A percentile compares a stretch with the other conserved stretches of the same genome.
phyloP scores from a whole-genome alignment of 2,888 invertebrate genomes.

The Eupithecia subfuscata region DNA sequence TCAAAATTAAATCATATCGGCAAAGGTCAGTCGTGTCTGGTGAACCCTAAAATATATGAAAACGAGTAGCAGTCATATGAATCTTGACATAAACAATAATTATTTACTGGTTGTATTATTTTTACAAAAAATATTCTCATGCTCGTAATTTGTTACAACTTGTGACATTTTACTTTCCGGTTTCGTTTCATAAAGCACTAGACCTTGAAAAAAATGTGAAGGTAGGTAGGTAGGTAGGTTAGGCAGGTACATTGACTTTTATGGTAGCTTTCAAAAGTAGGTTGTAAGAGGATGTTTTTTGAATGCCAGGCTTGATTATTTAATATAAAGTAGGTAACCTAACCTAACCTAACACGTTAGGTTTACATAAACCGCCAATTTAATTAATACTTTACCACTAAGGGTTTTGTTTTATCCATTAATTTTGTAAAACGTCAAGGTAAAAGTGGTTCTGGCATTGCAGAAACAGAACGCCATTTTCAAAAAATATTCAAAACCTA shows the following conservation, averaged over 20 bases:
- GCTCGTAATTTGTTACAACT: conserved; percentile 22
- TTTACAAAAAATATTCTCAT: not conserved
- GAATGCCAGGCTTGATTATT: conserved; percentile 1
- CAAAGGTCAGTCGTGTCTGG: conserved; percentile 9
- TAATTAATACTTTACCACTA: not conserved
- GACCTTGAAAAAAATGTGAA: conserved; percentile 28
- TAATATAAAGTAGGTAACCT: not conserved
- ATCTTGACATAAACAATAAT: not conserved
- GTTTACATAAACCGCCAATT: not conserved
- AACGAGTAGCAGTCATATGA: not conserved
- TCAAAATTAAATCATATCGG: not conserved
- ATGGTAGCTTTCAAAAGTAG: conserved; percentile 29
- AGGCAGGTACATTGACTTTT: conserved; percentile 21
- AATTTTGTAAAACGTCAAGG: too few relatives aligned
- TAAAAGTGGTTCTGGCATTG: too few relatives aligned
- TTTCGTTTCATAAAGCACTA: conserved; percentile 15
- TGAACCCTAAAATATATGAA: not conserved
- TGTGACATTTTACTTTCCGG: conserved; percentile 26
- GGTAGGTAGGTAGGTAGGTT: not conserved
- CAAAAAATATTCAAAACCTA: too few relatives aligned
- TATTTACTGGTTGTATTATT: not conserved
- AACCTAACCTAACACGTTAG: not conserved
- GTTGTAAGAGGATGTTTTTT: conserved; percentile 19
- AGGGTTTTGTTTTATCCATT: too few relatives aligned
- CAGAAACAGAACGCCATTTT: too few relatives aligned